A percentile compares a stretch with the other conserved stretches of the same genome.
These are phyloP conservation scores for Mormyrus iriodes DNA, from an alignment of 2,113 vertebrate genomes.

Conservation along the genomic window DNA sequence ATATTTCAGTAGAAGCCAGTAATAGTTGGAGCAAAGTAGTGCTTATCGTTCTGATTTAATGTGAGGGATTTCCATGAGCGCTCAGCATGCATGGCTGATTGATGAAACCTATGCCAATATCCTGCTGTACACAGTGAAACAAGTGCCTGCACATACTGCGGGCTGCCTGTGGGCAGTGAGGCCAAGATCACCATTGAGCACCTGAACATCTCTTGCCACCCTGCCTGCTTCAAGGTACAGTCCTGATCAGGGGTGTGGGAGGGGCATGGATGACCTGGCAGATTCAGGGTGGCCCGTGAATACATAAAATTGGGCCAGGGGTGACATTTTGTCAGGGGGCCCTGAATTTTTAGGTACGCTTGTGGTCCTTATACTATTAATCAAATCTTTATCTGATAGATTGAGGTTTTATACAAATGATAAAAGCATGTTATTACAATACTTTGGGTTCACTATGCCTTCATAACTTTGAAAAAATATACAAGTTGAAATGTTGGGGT, in stretches of 20 bases:
- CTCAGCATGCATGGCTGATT: not conserved
- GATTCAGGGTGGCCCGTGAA: not conserved
- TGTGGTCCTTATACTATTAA: not conserved
- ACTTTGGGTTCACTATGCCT: not conserved
- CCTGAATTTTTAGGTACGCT: not conserved
- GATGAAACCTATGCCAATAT: not conserved
- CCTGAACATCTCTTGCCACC: conserved; percentile 78
- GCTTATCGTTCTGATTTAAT: not conserved
- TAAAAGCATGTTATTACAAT: not conserved
- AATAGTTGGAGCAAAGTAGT: not conserved
- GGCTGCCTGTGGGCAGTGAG: conserved; percentile 67
- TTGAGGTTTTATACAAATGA: not conserved
- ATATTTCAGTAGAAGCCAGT: not conserved
- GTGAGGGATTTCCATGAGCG: not conserved
- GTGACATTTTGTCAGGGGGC: not conserved
- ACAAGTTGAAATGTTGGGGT: not conserved
- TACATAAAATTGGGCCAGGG: not conserved
- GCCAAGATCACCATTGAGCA: conserved; percentile 81
- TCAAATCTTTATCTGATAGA: not conserved
- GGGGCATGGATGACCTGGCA: not conserved
- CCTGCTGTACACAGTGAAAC: conserved; percentile 15
- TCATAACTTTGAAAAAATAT: not conserved
- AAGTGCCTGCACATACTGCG: conserved; percentile 73
- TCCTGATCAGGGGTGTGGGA: not conserved
- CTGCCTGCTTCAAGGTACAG: conserved; percentile 76